Evolutionary conservation across 1,140 invertebrate species (phyloP), one percentile per base, ranked within the genome.

Genomic region (Aphelenchoides avenae): DNA sequence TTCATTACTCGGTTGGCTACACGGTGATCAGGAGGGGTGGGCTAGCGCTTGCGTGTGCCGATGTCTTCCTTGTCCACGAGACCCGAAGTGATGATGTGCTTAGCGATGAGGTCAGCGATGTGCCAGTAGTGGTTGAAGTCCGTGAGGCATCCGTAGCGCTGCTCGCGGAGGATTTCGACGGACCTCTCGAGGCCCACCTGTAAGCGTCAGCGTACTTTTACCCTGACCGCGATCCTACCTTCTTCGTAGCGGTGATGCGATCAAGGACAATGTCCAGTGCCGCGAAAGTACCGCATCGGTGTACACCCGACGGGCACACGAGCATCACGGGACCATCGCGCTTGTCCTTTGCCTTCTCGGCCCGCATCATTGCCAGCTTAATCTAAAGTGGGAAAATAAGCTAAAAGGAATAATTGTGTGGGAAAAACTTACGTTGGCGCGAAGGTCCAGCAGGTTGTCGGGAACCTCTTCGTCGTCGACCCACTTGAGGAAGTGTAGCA

Each of bases 401-500:
- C 22, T 5, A 41, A 0, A 41, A 41, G 26, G 26, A 41, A 1
- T n/a, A n/a, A n/a, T n/a, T n/a, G n/a, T n/a, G 1, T 1, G 26
- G 6, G 26, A 5, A 41, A 41, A 41, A 24, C 39, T 1, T 41
- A 41, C 39, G 26, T 31, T 48, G 18, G 46, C 46, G 1, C 46
- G 46, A 30, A 48, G 40, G 9, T 48, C 46, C 22, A 48, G 30
- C 9, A 48, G 30, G n/a, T 48, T 48, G 13, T 48, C 46, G 7
- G 46, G 46, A 30, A 48, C 40, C 46, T 48, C 22, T 3, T 30
- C 20, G n/a, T 48, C 46, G 7, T 24, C 22, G 7, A 48, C 15
- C 46, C 46, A 48, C 15, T 48, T 48, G 7, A 26, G 46, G 29
- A 26, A 48, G 11, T 48, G 46, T 20, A 48, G 29, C 46, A 48